Conservation (phyloP, 2,113 vertebrate species). For the Lampris incognitus region DNA sequence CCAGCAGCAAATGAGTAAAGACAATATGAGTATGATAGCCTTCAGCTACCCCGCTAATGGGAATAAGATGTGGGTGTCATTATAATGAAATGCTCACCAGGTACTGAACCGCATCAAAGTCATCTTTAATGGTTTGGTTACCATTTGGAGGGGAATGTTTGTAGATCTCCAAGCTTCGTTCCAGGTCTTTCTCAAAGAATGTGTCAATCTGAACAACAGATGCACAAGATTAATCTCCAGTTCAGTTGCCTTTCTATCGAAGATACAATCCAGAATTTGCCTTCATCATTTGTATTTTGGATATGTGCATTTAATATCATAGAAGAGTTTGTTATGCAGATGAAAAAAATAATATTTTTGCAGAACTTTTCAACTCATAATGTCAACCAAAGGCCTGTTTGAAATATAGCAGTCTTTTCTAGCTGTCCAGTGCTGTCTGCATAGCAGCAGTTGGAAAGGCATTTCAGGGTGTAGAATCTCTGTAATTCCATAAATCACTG, state of each 20-base stretch:
- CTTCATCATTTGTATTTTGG: no score
- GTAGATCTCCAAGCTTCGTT: conserved; percentile 64
- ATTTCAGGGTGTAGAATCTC: no score
- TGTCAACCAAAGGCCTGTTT: no score
- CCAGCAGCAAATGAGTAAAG: not conserved
- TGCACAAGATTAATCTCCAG: not conserved
- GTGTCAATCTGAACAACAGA: conserved; percentile 64
- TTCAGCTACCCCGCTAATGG: no score
- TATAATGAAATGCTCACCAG: conserved; percentile 50
- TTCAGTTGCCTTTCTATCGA: not conserved
- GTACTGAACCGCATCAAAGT: conserved; percentile 70
- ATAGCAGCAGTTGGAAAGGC: no score
- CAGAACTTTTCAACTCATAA: no score
- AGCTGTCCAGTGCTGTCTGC: no score
- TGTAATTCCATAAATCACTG: no score
- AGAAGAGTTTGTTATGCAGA: no score
- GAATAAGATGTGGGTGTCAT: not conserved
- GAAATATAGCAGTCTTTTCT: no score
- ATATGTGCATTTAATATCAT: no score
- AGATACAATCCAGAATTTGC: not conserved
- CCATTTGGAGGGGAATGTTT: conserved; percentile 28
- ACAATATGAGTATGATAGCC: not conserved
- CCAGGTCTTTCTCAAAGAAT: conserved; percentile 72
- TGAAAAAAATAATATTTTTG: no score
- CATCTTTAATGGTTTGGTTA: conserved; percentile 63